A percentile compares a stretch with the other conserved stretches of the same genome.
Evolutionary conservation across 2,113 vertebrate genomes (phyloP).

Genomic region (Notarius lentiginosus): DNA sequence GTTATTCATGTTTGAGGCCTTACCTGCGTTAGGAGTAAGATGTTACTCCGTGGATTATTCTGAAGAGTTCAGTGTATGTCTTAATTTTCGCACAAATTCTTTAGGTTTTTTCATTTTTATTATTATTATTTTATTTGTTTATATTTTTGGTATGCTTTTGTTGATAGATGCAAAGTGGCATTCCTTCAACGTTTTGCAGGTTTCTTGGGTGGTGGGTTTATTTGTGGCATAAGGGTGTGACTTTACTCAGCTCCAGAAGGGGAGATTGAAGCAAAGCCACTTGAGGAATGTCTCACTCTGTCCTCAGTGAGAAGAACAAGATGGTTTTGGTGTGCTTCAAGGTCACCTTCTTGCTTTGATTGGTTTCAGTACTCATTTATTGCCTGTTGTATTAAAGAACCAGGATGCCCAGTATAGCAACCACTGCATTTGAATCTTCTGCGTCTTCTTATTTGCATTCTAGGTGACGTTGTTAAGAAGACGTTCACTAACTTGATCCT

Average conservation of each 20-base stretch:
- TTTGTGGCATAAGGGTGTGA: constrained; percentile 60
- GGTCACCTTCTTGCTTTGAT: constrained; percentile 1
- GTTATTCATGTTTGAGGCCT: not conserved
- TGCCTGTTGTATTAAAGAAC: not conserved
- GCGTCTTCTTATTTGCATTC: not conserved
- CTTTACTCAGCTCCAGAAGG: constrained; percentile 58
- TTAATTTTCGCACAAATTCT: not conserved
- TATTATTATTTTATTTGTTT: no score
- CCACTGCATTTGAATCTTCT: not conserved
- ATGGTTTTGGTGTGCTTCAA: constrained; percentile 46
- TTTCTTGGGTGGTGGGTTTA: constrained; percentile 59
- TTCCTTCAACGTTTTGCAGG: constrained; percentile 64
- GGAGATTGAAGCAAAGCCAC: constrained; percentile 47
- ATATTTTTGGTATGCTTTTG: not conserved
- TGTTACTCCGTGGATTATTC: not conserved
- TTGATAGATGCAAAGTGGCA: constrained; percentile 31
- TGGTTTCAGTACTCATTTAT: not conserved
- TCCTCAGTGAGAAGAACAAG: constrained; percentile 47
- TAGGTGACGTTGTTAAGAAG: constrained; percentile 33
- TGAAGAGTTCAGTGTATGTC: not conserved
- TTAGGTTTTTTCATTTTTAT: no score
- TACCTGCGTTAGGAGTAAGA: not conserved
- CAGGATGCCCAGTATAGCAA: not conserved
- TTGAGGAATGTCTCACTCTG: constrained; percentile 46
- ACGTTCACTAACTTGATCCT: constrained; percentile 15